phyloP scores from a whole-genome alignment of 2,113 vertebrate species.

The Dipodomys merriami region DNA sequence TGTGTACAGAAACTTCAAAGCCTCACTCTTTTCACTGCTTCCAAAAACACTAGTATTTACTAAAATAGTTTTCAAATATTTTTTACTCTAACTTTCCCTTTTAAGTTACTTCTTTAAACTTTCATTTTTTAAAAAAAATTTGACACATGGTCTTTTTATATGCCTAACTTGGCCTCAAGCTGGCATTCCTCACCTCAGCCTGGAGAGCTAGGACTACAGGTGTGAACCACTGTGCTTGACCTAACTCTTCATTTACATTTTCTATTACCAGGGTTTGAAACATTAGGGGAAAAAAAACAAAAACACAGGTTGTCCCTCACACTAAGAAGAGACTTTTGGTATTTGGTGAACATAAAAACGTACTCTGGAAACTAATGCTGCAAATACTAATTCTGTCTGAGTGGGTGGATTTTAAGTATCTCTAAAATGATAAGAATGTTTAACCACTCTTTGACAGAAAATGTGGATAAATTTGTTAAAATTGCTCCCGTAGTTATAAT shows the following conservation, averaged over 20 bases:
- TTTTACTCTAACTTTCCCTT: neutral
- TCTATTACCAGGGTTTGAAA: neutral
- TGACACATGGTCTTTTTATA: no score
- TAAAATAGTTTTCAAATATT: neutral
- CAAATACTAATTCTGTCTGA: neutral
- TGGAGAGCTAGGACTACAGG: no score
- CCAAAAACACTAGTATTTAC: neutral
- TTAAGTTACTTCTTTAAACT: no score
- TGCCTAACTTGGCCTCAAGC: no score
- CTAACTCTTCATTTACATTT: slow-evolving; percentile 11
- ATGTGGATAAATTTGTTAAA: slow-evolving; percentile 13
- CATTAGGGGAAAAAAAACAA: neutral
- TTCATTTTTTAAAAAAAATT: no score
- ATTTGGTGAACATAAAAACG: neutral
- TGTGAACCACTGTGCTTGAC: no score
- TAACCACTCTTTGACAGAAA: slow-evolving; percentile 24
- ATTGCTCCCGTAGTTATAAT: neutral
- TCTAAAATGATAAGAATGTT: neutral
- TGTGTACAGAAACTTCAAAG: neutral
- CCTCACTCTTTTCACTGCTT: neutral
- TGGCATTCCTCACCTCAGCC: no score
- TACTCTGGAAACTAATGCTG: slow-evolving; percentile 9
- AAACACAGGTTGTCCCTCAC: neutral
- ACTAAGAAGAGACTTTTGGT: neutral
- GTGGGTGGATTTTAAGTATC: neutral